These are phyloP conservation scores for Drosophila truncata DNA, from an alignment of 1,140 invertebrate species.

Conservation along the genomic window DNA sequence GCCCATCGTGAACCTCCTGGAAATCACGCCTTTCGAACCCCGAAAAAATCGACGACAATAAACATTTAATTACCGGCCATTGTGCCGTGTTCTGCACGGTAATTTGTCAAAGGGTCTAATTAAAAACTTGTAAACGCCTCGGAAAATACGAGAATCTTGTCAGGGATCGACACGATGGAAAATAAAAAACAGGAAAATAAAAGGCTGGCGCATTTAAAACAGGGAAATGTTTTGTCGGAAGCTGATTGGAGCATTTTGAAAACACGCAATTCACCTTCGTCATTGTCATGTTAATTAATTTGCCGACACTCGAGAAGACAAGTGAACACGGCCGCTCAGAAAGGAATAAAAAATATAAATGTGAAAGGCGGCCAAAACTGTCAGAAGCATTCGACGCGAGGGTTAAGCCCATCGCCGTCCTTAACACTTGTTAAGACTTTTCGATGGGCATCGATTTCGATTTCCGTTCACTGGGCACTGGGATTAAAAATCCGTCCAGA, in stretches of 20 bases:
- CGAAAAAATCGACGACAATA: conserved; percentile 67
- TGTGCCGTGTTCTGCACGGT: conserved; percentile 33
- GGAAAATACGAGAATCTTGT: conserved; percentile 35
- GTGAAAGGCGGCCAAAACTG: conserved; percentile 45
- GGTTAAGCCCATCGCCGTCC: conserved; percentile 18
- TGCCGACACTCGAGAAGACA: conserved; percentile 73
- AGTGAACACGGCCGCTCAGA: conserved; percentile 58
- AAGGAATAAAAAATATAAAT: conserved; percentile 14
- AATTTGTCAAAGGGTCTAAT: conserved; percentile 72
- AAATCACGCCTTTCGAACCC: conserved; percentile 33
- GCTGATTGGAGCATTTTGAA: conserved; percentile 52
- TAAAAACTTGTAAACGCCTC: conserved; percentile 73
- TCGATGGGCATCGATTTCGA: conserved; percentile 70
- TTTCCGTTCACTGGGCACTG: conserved; percentile 8
- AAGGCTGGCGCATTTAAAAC: conserved; percentile 26
- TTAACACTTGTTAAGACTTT: conserved; percentile 73
- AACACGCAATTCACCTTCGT: conserved; percentile 83
- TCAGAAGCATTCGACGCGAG: conserved; percentile 65
- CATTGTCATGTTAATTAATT: conserved; percentile 84
- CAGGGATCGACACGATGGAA: conserved; percentile 19
- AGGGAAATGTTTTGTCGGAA: conserved; percentile 25
- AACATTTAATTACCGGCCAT: conserved; percentile 75
- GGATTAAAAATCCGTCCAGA: background rate
- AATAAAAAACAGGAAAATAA: conserved; percentile 25
- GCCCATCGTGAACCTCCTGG: conserved; percentile 34